Evolutionary conservation across 2,888 invertebrate species (phyloP).

Genomic region (Yponomeuta malinellus): DNA sequence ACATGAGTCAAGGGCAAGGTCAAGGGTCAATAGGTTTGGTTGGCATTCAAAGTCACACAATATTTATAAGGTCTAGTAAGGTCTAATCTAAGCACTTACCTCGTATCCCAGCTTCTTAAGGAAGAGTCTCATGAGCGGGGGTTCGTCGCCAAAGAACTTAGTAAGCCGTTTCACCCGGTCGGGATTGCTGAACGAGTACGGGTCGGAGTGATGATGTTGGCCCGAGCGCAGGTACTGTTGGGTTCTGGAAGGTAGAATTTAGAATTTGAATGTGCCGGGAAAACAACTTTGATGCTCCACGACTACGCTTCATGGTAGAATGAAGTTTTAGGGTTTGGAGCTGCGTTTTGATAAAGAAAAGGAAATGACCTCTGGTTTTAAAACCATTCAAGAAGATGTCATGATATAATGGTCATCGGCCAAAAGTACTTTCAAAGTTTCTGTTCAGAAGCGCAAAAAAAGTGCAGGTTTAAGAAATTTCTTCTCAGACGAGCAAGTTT

Average conservation of each 20-base stretch:
- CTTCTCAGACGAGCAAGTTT: too few species aligned
- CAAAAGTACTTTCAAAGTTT: too few species aligned
- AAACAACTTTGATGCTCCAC: not conserved
- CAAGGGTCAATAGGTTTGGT: too few species aligned
- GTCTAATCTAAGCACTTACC: constrained; percentile 60
- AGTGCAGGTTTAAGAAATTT: too few species aligned
- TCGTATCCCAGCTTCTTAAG: constrained; percentile 94
- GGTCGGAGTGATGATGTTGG: constrained; percentile 66
- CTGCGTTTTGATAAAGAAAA: not conserved
- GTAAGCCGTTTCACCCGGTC: constrained; percentile 91
- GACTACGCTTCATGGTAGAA: not conserved
- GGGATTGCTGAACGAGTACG: constrained; percentile 88
- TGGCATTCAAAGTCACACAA: too few species aligned
- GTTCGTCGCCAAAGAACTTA: constrained; percentile 96
- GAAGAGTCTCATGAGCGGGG: constrained; percentile 91
- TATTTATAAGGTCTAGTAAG: too few species aligned
- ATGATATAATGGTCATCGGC: too few species aligned
- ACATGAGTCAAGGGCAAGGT: too few species aligned
- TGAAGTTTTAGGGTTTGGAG: too few species aligned
- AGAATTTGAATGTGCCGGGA: not conserved
- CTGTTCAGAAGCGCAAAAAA: too few species aligned
- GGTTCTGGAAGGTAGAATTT: constrained; percentile 54
- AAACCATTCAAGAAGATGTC: too few species aligned
- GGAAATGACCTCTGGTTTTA: too few species aligned
- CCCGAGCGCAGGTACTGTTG: constrained; percentile 79